Base-by-base conservation (phyloP, 2,113 vertebrate genomes). In the Salminus brasiliensis region DNA sequence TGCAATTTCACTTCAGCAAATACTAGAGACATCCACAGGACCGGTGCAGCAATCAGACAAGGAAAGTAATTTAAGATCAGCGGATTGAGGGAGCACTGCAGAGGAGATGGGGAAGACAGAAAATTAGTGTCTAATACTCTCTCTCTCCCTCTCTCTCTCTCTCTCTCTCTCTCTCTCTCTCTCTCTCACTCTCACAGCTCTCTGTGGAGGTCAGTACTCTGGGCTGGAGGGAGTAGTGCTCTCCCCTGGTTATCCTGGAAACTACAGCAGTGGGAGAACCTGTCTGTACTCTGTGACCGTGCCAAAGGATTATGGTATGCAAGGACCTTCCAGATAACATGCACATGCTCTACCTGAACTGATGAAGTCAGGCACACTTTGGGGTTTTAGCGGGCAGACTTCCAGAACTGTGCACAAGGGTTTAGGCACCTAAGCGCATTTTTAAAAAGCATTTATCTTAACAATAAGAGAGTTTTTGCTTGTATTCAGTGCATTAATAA, bases 241-340 rank as follows among this genome's bases (percentile, higher is more conserved):
- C 72, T 99, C 98, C 34, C 98, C 98, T 0, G 95, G 94, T 87
- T 99, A 95, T 55, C 98, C 98, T 55, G 95, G 94, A 81, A 99
- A 99, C 92, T 99, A 99, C 90, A 98, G 93, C 89, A 94, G 91
- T 1, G 93, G 95, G 72, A 95, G 96, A 76, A 95, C 90, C 72
- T 99, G 98, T 88, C 87, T 97, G 30, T 99, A 98, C 90, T 95
- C 95, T 76, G 95, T 99, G 80, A 88, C 93, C 0, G 98, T 99
- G 73, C 96, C 97, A 0, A 94, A 95, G 88, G 97, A 99, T 89
- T 99, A 98, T 0, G 98, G 98, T 99, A 95, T 79, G 75, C 2
- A 13, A 65, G 16, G 52, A 30, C 10, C 41, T 68, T 65, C 5
- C 29, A 3, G 55, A 23, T 80, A 53, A 1, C 23, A 13, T 39